Evolutionary conservation across 2,888 invertebrate genomes (phyloP).

Genomic region (Sesia bembeciformis): DNA sequence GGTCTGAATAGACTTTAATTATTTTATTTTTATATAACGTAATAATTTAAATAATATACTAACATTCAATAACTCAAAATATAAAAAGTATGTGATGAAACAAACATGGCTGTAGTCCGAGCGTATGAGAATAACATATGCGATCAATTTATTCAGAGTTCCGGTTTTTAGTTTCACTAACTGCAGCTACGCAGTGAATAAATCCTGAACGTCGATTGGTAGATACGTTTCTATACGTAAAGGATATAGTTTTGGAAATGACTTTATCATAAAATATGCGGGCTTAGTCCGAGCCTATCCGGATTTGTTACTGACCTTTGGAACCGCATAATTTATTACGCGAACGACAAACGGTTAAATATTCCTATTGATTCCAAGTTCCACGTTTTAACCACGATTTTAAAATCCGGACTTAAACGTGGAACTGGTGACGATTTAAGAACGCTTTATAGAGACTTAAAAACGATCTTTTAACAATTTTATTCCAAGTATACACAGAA

Average conservation of each 20-base stretch:
- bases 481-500: no score
- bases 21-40: no score
- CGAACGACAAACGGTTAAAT: background rate
- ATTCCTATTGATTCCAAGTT: background rate
- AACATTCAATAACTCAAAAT: no score
- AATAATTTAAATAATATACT: no score
- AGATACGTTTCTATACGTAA: background rate
- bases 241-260: background rate
- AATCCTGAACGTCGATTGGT: background rate
- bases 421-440: no score
- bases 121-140: background rate
- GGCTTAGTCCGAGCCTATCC: constrained; percentile 1
- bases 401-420: no score
- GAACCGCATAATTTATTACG: constrained; percentile 1
- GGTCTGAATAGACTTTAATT: no score
- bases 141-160: background rate
- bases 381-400: no score
- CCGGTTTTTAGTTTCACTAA: background rate
- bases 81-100: background rate
- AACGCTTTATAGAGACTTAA: no score
- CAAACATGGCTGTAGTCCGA: background rate
- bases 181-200: background rate
- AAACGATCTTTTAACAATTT: no score
- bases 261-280: constrained; percentile 6
- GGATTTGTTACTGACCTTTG: constrained; percentile 3